Percentiles rank a stretch among this genome's conserved stretches.
phyloP scores from a whole-genome alignment of 2,888 invertebrate species.

The Tetranychus truncatus region DNA sequence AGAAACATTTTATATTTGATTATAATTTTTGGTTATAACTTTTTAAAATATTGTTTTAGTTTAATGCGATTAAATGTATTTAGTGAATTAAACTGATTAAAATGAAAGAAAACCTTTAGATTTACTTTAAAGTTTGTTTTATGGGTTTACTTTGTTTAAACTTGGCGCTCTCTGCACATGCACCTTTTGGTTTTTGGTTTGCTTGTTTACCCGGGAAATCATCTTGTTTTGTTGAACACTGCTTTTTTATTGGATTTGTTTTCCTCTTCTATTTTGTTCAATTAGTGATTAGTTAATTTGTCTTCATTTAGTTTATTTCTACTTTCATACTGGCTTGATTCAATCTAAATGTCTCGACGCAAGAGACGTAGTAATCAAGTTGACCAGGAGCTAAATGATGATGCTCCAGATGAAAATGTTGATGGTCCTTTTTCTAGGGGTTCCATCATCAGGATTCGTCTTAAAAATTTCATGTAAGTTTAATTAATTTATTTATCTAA shows the following conservation, averaged over 20 bases:
- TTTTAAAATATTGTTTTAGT: no score
- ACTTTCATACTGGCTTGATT: no score
- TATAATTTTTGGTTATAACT: no score
- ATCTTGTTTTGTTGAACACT: background rate
- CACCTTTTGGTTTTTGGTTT: no score
- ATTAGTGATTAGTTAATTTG: background rate
- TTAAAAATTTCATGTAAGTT: constrained; percentile 36
- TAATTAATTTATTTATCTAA: background rate
- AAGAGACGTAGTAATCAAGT: background rate
- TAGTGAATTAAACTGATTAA: no score
- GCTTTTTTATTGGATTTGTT: background rate
- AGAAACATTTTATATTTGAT: no score
- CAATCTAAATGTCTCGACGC: background rate
- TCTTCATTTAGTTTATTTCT: background rate
- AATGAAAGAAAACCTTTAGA: no score
- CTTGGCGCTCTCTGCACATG: background rate
- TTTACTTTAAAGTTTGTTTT: no score
- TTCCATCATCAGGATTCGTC: constrained; percentile 17
- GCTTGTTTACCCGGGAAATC: background rate
- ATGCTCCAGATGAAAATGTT: background rate
- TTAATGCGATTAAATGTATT: no score
- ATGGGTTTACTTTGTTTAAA: background rate
- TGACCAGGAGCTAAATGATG: background rate
- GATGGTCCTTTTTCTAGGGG: constrained; percentile 9
- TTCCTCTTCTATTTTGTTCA: background rate